Base-by-base conservation (phyloP, 1,140 invertebrate genomes). In the Caerostris extrusa region DNA sequence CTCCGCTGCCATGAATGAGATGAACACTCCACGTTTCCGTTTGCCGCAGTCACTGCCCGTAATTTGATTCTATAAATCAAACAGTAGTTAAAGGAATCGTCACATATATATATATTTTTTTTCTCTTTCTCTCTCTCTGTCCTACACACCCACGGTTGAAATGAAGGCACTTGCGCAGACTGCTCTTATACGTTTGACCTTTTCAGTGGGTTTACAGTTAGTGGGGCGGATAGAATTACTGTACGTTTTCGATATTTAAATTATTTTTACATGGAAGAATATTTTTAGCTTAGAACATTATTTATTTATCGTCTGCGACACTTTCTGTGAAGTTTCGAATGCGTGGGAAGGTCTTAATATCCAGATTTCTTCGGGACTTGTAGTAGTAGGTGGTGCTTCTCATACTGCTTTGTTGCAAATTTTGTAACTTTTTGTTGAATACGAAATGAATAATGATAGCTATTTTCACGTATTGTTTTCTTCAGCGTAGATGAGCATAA, bases 181-280 rank as follows among this genome's bases (percentile, higher is more conserved):
- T 91, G n/a, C 34, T 19, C 34, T 34, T 91, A 91, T 56, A 57
- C 90, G 90, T 91, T 91, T 91, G 90, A 91, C 90, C 90, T 91
- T 91, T 91, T 60, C 71, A 3, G 17, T 58, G 17, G 55, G 57
- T 57, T 86, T 34, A 34, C 34, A 50, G 57, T 86, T 50, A 53
- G 86, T 53, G 86, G 86, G 85, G 60, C 81, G 81, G 81, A 3
- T n/a, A 61, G 53, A 56, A 55, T 58, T 58, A 57, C 53, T 64
- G 19, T 88, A 34, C n/a, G 53, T 19, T 17, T 57, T 83, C 82
- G 56, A 58, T 83, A 58, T 83, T 83, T 83, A 83, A 83, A 83
- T 83, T 83, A 57, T 58, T 50, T n/a, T 58, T 12, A 50, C 34
- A 1, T n/a, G 4, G 17, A 67, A 67, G 61, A 14, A 17, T n/a